These are phyloP conservation scores for Microvelia longipes DNA, from an alignment of 1,140 invertebrate species.

Conservation along the genomic window DNA sequence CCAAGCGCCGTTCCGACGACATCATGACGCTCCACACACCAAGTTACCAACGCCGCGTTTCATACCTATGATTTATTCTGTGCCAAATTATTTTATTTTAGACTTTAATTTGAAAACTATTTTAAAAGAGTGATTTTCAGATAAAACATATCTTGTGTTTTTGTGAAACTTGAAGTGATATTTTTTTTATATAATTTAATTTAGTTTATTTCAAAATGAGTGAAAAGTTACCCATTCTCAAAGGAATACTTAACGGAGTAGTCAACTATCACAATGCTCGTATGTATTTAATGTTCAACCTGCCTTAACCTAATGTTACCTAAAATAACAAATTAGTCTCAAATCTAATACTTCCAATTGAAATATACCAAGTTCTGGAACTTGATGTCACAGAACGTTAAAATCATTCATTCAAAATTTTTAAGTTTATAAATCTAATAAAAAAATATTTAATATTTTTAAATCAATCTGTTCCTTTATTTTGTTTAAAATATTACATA, in stretches of 20 bases:
- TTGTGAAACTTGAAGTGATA: background rate
- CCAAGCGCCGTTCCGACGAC: background rate
- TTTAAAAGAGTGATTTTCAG: background rate
- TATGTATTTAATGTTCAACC: too few relatives aligned
- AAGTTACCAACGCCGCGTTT: background rate
- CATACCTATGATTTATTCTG: background rate
- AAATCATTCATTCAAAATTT: too few relatives aligned
- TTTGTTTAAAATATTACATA: too few relatives aligned
- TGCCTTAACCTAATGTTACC: too few relatives aligned
- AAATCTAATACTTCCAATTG: too few relatives aligned
- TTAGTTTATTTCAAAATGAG: conserved; percentile 37
- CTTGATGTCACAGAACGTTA: too few relatives aligned
- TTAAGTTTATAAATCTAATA: too few relatives aligned
- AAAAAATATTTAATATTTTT: too few relatives aligned
- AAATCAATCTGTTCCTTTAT: too few relatives aligned
- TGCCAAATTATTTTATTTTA: background rate
- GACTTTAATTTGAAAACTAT: background rate
- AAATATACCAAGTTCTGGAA: too few relatives aligned
- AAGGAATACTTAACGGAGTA: conserved; percentile 71
- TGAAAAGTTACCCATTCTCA: conserved; percentile 72
- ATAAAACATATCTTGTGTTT: background rate
- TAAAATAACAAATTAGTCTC: too few relatives aligned
- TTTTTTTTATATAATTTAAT: too few relatives aligned
- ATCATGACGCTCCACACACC: background rate
- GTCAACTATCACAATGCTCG: conserved; percentile 79